Evolutionary conservation across 2,113 vertebrate genomes (phyloP), one percentile per base, ranked within the genome.

Genomic region (Ariopsis seemanni): DNA sequence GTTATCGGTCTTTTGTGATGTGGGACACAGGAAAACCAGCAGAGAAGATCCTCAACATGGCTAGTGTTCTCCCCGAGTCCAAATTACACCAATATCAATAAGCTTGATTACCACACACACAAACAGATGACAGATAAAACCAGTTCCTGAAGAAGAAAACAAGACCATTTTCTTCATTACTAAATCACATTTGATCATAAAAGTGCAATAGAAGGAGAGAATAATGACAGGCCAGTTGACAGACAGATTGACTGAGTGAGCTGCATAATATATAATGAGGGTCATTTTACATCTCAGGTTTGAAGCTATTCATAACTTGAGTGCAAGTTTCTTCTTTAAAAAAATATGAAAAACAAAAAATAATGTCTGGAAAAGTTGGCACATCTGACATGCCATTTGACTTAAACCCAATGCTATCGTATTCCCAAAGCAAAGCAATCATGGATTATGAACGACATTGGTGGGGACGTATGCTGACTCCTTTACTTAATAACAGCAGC

Each of bases 1-100:
- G 95, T 95, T 97, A 96, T 96, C 95, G 95, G 94, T 94, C 93
- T 93, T 95, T 94, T 93, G 90, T 92, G 87, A 94, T 96, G 95
- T 94, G 92, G 91, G 92, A 89, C 88, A 90, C 89, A 92, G 94
- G 92, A 94, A 91, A 94, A 94, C 93, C 92, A 92, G 91, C 88
- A 84, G 75, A 89, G 90, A 92, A 86, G 90, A 90, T 83, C n/a
- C 83, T 63, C 52, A 74, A 48, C 67, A 88, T 82, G 91, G 84
- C 79, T 72, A 85, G 63, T 89, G 88, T 85, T 93, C 91, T 94
- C 89, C 93, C 90, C 90, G 91, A 88, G 82, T 88, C 95, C 92
- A 94, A 95, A 95, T 95, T 90, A 93, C 94, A 93, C 92, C 93
- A 95, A 96, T 96, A 92, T 94, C 91, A 92, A 92, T 96, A 96